These are phyloP conservation scores for Laothoe populi DNA, from an alignment of 2,888 invertebrate species.

Conservation along the genomic window DNA sequence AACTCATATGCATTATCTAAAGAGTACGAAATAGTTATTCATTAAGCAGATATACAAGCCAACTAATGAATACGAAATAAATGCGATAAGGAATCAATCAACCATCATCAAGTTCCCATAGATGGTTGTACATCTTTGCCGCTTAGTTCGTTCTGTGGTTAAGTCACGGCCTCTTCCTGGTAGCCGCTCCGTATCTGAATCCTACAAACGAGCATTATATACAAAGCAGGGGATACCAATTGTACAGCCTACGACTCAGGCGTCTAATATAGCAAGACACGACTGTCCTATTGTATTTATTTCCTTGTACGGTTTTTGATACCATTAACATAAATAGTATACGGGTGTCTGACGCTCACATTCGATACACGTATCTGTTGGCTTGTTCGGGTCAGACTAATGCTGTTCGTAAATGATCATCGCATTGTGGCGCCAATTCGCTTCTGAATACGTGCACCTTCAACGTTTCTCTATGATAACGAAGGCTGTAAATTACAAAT, in stretches of 20 bases:
- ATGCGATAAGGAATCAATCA: constrained; percentile 69
- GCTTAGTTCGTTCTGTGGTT: constrained; percentile 63
- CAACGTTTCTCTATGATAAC: constrained; percentile 30
- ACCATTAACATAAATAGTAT: constrained; percentile 80
- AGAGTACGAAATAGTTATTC: constrained; percentile 30
- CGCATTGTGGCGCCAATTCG: constrained; percentile 56
- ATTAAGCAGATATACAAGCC: constrained; percentile 51
- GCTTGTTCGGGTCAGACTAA: constrained; percentile 59
- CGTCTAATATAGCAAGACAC: constrained; percentile 78
- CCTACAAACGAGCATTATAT: constrained; percentile 80
- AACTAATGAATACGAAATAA: constrained; percentile 57
- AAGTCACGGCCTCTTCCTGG: constrained; percentile 74
- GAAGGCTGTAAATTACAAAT: constrained; percentile 42
- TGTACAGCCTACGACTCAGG: constrained; percentile 69
- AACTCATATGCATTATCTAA: background rate
- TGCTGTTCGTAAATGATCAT: constrained; percentile 50
- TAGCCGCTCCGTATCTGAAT: constrained; percentile 72
- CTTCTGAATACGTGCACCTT: constrained; percentile 52
- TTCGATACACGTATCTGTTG: constrained; percentile 68
- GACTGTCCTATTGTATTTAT: constrained; percentile 82
- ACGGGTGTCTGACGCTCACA: constrained; percentile 68
- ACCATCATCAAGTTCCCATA: constrained; percentile 64
- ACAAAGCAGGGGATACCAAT: constrained; percentile 77
- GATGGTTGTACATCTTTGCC: constrained; percentile 69
- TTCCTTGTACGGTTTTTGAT: constrained; percentile 80